phyloP scores from a whole-genome alignment of 2,888 invertebrate species.

The Drosophila limbata region DNA sequence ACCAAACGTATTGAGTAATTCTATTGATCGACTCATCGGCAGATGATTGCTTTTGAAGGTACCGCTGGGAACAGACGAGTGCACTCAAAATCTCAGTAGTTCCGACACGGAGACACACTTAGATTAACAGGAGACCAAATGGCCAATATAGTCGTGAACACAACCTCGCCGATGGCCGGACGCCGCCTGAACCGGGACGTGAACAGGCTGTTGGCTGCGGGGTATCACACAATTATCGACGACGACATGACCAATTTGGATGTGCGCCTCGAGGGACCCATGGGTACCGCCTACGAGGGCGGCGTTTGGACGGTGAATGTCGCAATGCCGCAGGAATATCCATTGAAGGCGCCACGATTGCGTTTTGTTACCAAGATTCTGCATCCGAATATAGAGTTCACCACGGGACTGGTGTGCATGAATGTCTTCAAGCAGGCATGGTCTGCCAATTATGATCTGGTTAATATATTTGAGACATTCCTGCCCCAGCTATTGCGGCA shows the following conservation, averaged over 20 bases:
- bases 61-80: slow-evolving; percentile 67
- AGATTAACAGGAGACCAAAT: slow-evolving; percentile 55
- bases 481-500: slow-evolving; percentile 65
- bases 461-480: slow-evolving; percentile 72
- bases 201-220: slow-evolving; percentile 61
- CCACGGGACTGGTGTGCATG: slow-evolving; percentile 66
- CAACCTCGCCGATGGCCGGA: slow-evolving; percentile 66
- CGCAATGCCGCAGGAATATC: slow-evolving; percentile 62
- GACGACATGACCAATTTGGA: slow-evolving; percentile 62
- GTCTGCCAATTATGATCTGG: slow-evolving; percentile 67
- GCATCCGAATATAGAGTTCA: slow-evolving; percentile 71
- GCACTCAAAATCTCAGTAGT: slow-evolving; percentile 69
- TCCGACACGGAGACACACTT: slow-evolving; percentile 57
- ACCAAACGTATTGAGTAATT: background rate
- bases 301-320: slow-evolving; percentile 68
- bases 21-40: background rate
- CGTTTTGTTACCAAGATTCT: slow-evolving; percentile 66
- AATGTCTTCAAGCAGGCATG: slow-evolving; percentile 74
- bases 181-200: slow-evolving; percentile 68
- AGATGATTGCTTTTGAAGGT: slow-evolving; percentile 69
- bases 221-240: slow-evolving; percentile 51
- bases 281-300: slow-evolving; percentile 69
- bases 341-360: slow-evolving; percentile 63
- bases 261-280: slow-evolving; percentile 62
- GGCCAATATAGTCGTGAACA: slow-evolving; percentile 69